Conservation (phyloP, 1,140 invertebrate genomes). For the Drosophila rufa region DNA sequence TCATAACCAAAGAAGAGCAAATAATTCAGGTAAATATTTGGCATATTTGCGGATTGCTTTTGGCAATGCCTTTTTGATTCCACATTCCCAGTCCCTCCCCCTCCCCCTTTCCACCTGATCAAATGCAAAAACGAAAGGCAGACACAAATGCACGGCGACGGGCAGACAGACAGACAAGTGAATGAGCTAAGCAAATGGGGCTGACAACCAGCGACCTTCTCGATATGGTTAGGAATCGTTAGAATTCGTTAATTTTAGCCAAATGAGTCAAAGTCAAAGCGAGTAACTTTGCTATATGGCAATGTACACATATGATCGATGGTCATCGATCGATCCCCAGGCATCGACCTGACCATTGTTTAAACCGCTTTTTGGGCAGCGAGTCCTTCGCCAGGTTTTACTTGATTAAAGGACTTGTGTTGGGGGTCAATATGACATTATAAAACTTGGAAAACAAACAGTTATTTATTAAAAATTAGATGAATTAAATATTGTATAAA, state of each 20-base stretch:
- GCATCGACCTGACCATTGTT: too few species aligned
- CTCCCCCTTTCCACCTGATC: slow-evolving; percentile 4
- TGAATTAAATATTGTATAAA: too few species aligned
- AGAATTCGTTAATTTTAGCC: slow-evolving; percentile 73
- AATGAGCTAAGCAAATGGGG: slow-evolving; percentile 73
- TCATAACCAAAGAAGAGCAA: slow-evolving; percentile 35
- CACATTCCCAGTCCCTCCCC: slow-evolving; percentile 5
- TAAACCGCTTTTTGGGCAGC: slow-evolving; percentile 12
- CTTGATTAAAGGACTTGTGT: background rate
- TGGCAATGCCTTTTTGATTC: slow-evolving; percentile 67
- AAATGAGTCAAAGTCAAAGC: slow-evolving; percentile 74
- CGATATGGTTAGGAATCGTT: slow-evolving; percentile 76
- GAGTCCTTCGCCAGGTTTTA: slow-evolving; percentile 58
- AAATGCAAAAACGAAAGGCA: slow-evolving; percentile 58
- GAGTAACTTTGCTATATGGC: slow-evolving; percentile 22
- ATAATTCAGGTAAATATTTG: slow-evolving; percentile 76
- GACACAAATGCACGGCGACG: slow-evolving; percentile 68
- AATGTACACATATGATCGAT: slow-evolving; percentile 30
- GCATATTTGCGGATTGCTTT: slow-evolving; percentile 71
- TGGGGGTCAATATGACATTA: background rate
- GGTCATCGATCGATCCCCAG: too few species aligned
- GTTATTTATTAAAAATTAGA: background rate
- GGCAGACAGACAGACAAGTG: slow-evolving; percentile 49
- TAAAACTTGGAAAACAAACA: background rate
- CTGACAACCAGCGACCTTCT: slow-evolving; percentile 70